These are phyloP conservation scores for Oscheius myriophilus DNA, from an alignment of 2,888 invertebrate species.

Conservation along the genomic window DNA sequence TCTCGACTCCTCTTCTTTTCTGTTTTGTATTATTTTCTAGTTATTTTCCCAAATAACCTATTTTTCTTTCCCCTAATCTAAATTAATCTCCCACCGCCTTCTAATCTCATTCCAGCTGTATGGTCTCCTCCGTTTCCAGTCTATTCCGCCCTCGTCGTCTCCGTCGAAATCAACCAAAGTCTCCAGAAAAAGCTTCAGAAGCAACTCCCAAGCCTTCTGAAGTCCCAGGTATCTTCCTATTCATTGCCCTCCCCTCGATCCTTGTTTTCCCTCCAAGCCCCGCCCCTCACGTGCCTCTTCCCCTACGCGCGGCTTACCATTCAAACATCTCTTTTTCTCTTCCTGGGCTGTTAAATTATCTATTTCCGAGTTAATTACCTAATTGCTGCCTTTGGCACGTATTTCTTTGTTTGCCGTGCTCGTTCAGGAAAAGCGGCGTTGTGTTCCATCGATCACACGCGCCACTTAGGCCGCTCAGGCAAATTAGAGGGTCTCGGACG, in stretches of 20 bases:
- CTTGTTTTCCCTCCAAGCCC: too few species aligned
- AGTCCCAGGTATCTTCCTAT: too few species aligned
- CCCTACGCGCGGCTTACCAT: too few species aligned
- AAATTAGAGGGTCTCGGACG: too few species aligned
- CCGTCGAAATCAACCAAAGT: not conserved
- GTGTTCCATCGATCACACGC: not conserved
- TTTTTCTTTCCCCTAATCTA: not conserved
- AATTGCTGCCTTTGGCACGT: not conserved
- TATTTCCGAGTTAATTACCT: not conserved
- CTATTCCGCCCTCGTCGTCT: slow-evolving; percentile 17
- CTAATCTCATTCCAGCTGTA: slow-evolving; percentile 18
- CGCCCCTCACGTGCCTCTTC: too few species aligned
- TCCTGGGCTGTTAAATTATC: not conserved
- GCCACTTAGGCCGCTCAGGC: not conserved
- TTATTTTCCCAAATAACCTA: slow-evolving; percentile 1
- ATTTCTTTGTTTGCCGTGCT: not conserved
- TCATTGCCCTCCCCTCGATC: too few species aligned
- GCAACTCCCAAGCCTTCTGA: too few species aligned
- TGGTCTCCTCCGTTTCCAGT: slow-evolving; percentile 21
- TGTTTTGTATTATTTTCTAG: not conserved
- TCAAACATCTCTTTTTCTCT: not conserved
- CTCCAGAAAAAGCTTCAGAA: too few species aligned
- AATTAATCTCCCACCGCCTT: not conserved
- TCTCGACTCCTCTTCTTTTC: not conserved
- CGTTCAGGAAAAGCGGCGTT: not conserved